Conservation (phyloP, 2,113 vertebrate species). For the Pygoscelis antarcticus region DNA sequence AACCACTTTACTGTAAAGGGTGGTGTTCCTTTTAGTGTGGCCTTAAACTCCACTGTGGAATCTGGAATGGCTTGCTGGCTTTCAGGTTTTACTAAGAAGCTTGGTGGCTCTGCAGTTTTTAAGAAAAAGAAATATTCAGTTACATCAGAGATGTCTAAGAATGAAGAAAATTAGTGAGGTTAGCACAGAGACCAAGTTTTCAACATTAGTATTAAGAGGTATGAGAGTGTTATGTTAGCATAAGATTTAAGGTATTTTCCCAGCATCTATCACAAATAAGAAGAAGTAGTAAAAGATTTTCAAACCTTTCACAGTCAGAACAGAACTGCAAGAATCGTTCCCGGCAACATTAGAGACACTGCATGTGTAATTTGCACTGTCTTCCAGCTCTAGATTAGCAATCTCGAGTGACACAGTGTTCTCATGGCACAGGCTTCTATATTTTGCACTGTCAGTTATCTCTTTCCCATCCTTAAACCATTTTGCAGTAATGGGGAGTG, state of each 20-base stretch:
- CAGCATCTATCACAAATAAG: neutral
- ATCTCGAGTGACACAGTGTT: constrained; percentile 87
- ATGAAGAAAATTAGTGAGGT: neutral
- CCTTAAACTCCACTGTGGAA: constrained; percentile 89
- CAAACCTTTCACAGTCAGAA: constrained; percentile 95
- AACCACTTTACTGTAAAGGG: constrained; percentile 95
- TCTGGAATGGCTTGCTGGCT: constrained; percentile 87
- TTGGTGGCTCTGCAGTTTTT: constrained; percentile 88
- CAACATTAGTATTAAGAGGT: neutral
- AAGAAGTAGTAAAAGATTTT: constrained; percentile 48
- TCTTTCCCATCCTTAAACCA: constrained; percentile 93
- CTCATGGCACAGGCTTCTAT: constrained; percentile 88
- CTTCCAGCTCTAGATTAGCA: constrained; percentile 85
- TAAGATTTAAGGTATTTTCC: constrained; percentile 37
- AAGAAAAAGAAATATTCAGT: constrained; percentile 69
- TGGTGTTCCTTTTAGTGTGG: constrained; percentile 89
- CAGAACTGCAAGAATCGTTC: constrained; percentile 85
- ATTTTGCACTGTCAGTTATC: constrained; percentile 88
- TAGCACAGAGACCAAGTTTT: neutral
- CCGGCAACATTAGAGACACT: constrained; percentile 90
- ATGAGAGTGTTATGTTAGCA: neutral
- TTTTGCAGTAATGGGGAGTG: constrained; percentile 90
- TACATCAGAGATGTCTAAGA: constrained; percentile 38
- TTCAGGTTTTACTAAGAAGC: constrained; percentile 88
- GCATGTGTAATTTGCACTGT: constrained; percentile 90